Evolutionary conservation across 2,113 vertebrate species (phyloP).

Genomic region (Ascaphus truei): DNA sequence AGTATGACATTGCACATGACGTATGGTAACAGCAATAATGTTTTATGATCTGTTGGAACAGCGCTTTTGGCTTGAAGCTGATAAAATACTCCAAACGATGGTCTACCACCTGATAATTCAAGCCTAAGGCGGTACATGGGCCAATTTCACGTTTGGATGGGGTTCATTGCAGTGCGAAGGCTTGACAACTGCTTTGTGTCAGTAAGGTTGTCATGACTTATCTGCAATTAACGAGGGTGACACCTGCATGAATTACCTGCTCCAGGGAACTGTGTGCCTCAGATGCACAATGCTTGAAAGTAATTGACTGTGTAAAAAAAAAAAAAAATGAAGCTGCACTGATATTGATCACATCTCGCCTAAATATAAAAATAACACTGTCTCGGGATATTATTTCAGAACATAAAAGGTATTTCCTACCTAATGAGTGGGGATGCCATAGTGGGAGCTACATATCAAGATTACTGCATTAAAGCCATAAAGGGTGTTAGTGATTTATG

Average conservation of each 20-base stretch:
- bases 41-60: neutral
- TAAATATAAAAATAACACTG: neutral
- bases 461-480: neutral
- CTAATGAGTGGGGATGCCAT: neutral
- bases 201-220: neutral
- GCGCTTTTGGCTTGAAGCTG: neutral
- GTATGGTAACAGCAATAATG: too few relatives aligned
- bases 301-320: neutral
- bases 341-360: neutral
- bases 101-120: neutral
- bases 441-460: neutral
- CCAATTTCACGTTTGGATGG: neutral
- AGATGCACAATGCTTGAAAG: conserved; percentile 3
- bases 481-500: neutral
- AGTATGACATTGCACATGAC: too few relatives aligned
- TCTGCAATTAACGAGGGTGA: conserved; percentile 13
- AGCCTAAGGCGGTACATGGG: neutral
- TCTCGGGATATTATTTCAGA: neutral
- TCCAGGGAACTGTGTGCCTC: neutral
- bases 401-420: neutral
- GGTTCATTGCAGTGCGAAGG: neutral
- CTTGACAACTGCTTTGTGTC: neutral
- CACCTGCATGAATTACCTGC: neutral
- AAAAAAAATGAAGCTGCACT: neutral
- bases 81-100: neutral